Base-by-base conservation (phyloP, 92 coral and sea anemone species). In the Siderastrea radians region DNA sequence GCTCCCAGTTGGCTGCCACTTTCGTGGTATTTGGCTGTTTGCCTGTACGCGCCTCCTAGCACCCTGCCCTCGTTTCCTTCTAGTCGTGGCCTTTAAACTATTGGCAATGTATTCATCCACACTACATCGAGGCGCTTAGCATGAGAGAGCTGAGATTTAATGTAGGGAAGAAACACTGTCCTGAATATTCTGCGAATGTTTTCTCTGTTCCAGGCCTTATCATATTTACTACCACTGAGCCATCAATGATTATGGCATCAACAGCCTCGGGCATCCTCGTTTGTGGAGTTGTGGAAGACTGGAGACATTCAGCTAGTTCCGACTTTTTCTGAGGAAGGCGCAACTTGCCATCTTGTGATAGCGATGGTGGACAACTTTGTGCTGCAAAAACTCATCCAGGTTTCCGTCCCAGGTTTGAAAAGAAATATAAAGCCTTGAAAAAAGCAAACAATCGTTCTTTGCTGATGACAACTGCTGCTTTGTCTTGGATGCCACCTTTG, bases 51-150 rank as follows among this genome's bases (percentile, higher is more conserved):
- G 81, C 65, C 84, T 85, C 50, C 90, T 66, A 60, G 82, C 87
- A 71, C 87, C 93, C n/a, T 87, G 44, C 60, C 91, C 83, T 54
- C 83, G 51, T 38, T 73, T 49, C 12, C 81, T 89, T 81, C 85
- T 69, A 12, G 86, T 84, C 7, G 90, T 84, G 51, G 84, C 84
- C 55, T 89, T 89, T 53, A 84, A 59, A 61, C 93, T 89, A 48
- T 89, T 89, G 0, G 69, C 75, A 49, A 84, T 55, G 78, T 84
- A 93, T 57, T 93, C 88, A 54, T 91, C 92, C 92, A 91, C 11
- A 93, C 96, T 65, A 91, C 77, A 85, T 93, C 96, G 48, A 93
- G 65, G 52, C 92, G 91, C 12, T 72, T 75, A 1, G 91, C 92
- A 80, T 76, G 89, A 19, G 75, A 52, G 49, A 93, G 90, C 45